These are phyloP conservation scores for Pachycephala philippinensis DNA, from an alignment of 2,113 vertebrate species.

Conservation along the genomic window DNA sequence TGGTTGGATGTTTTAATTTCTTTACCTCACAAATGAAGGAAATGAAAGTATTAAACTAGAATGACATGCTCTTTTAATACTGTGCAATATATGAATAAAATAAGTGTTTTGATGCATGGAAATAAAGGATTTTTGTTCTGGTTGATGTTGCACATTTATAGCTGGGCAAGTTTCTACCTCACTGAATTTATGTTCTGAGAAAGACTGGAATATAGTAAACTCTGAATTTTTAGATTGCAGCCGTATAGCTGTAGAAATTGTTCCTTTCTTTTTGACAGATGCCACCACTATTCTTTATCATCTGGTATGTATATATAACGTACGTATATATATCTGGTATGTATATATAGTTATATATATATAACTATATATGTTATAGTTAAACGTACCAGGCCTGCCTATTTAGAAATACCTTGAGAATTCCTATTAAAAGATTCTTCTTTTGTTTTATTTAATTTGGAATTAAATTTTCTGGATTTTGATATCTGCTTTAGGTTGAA, in stretches of 20 bases:
- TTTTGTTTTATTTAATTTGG: not conserved
- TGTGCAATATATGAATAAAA: not conserved
- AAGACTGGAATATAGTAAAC: not conserved
- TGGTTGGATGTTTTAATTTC: not conserved
- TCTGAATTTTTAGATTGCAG: not conserved
- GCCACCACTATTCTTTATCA: not conserved
- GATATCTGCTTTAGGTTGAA: not conserved
- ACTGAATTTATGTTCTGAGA: not conserved
- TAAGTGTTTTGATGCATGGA: not conserved
- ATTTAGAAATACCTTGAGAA: not conserved
- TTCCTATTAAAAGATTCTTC: not conserved
- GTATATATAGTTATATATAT: not conserved
- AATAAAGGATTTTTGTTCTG: not conserved
- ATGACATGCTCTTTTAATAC: not conserved
- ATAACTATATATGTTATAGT: not conserved
- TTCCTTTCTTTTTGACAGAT: slow-evolving; percentile 19
- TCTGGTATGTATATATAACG: not conserved
- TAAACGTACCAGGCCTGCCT: not conserved
- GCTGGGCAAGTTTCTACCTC: not conserved
- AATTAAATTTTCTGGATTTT: not conserved
- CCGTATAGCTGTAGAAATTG: not conserved
- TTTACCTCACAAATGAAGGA: not conserved
- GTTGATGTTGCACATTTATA: not conserved
- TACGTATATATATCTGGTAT: not conserved
- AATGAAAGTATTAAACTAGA: not conserved